A percentile compares a stretch with the other conserved stretches of the same genome.
Conservation (phyloP, 2,113 vertebrate species). For the Etheostoma cragini region DNA sequence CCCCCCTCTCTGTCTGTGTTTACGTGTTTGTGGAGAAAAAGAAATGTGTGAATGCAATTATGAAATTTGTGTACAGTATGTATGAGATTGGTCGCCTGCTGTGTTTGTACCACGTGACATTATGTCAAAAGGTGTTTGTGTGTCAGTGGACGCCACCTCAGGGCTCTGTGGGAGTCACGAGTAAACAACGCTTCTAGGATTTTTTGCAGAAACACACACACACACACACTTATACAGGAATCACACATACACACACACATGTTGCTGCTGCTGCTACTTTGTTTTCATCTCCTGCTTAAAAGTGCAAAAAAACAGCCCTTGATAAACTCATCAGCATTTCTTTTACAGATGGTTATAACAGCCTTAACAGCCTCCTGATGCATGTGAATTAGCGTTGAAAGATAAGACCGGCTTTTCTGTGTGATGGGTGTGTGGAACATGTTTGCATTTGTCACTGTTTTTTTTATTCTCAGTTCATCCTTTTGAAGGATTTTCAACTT, state of each 20-base stretch:
- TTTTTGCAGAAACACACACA: slow-evolving; percentile 46
- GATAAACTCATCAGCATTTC: slow-evolving; percentile 35
- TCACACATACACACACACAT: slow-evolving; percentile 41
- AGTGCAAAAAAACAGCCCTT: slow-evolving; percentile 43
- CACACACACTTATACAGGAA: background rate
- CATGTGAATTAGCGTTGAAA: slow-evolving; percentile 60
- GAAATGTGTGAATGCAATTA: slow-evolving; percentile 63
- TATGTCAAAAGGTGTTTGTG: slow-evolving; percentile 64
- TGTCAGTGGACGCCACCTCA: slow-evolving; percentile 77
- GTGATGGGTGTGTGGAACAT: slow-evolving; percentile 43
- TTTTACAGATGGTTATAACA: slow-evolving; percentile 50
- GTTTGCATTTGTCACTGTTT: slow-evolving; percentile 60
- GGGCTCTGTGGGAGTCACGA: slow-evolving; percentile 74
- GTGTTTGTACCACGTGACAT: slow-evolving; percentile 27
- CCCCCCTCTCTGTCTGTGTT: slow-evolving; percentile 55
- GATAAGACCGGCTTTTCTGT: slow-evolving; percentile 39
- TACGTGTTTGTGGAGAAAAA: slow-evolving; percentile 59
- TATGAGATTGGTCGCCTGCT: background rate
- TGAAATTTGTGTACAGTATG: slow-evolving; percentile 22
- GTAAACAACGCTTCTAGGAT: slow-evolving; percentile 50
- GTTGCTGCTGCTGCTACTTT: slow-evolving; percentile 69
- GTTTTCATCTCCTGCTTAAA: slow-evolving; percentile 76
- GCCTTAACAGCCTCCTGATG: slow-evolving; percentile 74
- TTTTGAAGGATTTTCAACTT: slow-evolving; percentile 44
- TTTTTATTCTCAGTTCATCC: slow-evolving; percentile 25